Percentiles rank a stretch among this genome's conserved stretches.
Conservation (phyloP, 1,140 invertebrate genomes). For the Zaprionus ornatus region DNA sequence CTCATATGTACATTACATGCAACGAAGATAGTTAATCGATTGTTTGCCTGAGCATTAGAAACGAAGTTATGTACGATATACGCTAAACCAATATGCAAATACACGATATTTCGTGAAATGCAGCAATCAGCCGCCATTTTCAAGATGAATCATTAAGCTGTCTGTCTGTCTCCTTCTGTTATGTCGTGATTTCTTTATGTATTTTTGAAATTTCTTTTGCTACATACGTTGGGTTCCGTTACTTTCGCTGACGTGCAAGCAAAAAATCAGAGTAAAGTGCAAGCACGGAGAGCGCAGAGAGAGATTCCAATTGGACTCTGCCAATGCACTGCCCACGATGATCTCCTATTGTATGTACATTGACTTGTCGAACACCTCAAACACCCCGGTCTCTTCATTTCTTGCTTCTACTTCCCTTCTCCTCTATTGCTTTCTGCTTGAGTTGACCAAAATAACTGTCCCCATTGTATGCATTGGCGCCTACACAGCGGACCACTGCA, state of each 20-base stretch:
- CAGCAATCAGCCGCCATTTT: not conserved
- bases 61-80: not conserved
- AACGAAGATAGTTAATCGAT: conserved; percentile 18
- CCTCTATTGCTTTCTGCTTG: conserved; percentile 22
- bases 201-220: not conserved
- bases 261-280: not conserved
- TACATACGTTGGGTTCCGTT: not conserved
- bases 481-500: conserved; percentile 23
- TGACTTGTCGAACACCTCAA: not conserved
- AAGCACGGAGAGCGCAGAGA: conserved; percentile 1
- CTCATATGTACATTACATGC: not conserved
- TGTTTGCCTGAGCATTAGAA: conserved; percentile 9
- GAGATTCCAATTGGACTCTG: conserved; percentile 9
- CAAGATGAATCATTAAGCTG: not conserved
- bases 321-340: not conserved
- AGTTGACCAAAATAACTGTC: conserved; percentile 41
- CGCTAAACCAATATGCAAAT: not conserved
- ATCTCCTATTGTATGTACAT: conserved; percentile 18
- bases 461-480: conserved; percentile 34
- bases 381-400: not conserved
- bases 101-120: not conserved
- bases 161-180: not conserved
- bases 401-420: too few relatives aligned
- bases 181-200: not conserved
- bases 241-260: not conserved